These are phyloP conservation scores for Nannoperca australis DNA, from an alignment of 2,797 vertebrate genomes.

Conservation along the genomic window DNA sequence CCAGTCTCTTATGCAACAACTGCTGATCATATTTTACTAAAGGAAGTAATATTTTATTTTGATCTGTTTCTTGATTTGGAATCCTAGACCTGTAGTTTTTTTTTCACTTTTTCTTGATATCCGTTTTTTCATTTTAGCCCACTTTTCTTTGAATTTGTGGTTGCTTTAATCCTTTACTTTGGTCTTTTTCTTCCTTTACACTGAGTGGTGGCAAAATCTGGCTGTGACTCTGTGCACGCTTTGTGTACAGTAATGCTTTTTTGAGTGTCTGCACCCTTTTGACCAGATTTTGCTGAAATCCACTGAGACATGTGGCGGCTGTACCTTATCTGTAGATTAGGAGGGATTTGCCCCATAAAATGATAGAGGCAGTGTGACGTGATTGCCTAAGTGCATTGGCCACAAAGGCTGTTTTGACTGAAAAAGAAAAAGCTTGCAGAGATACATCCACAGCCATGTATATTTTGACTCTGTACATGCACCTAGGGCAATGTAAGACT, in stretches of 20 bases:
- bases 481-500: slow-evolving; percentile 28
- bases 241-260: slow-evolving; percentile 47
- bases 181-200: slow-evolving; percentile 9
- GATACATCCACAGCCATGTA: slow-evolving; percentile 16
- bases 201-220: slow-evolving; percentile 1
- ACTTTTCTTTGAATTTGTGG: slow-evolving; percentile 6
- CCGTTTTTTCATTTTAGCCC: background rate
- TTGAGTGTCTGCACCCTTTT: slow-evolving; percentile 58
- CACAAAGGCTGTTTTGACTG: slow-evolving; percentile 11
- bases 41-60: background rate
- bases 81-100: background rate
- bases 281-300: slow-evolving; percentile 68
- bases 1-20: slow-evolving; percentile 1
- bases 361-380: slow-evolving; percentile 46
- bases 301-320: slow-evolving; percentile 58
- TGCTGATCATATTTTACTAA: slow-evolving; percentile 10
- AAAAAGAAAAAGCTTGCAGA: slow-evolving; percentile 35
- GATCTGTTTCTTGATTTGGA: slow-evolving; percentile 8
- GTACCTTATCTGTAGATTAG: slow-evolving; percentile 72
- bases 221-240: background rate
- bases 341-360: slow-evolving; percentile 64
- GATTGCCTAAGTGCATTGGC: slow-evolving; percentile 45
- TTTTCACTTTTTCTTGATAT: background rate
- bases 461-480: slow-evolving; percentile 30
- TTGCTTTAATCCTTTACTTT: slow-evolving; percentile 29